Conservation (phyloP, 2,113 vertebrate species). For the Brienomyrus longianalis region DNA sequence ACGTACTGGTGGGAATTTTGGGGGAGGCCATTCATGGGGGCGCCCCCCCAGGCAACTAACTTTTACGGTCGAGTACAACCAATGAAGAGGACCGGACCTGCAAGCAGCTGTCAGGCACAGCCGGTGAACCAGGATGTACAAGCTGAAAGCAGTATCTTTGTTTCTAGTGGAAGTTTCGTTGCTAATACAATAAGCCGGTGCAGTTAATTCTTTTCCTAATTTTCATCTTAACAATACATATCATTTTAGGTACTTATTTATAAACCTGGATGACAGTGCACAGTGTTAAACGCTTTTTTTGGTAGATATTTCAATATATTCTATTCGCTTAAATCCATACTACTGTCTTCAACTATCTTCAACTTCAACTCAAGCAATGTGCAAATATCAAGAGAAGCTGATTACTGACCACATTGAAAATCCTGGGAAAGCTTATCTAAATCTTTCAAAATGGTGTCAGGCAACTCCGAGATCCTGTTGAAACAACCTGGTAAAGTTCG, state of each 20-base stretch:
- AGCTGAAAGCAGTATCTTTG: background rate
- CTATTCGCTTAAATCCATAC: background rate
- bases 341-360: background rate
- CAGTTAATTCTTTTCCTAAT: background rate
- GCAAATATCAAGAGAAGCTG: background rate
- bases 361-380: background rate
- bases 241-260: constrained; percentile 4
- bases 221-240: background rate
- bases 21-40: background rate
- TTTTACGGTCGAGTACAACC: background rate
- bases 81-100: background rate
- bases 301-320: background rate
- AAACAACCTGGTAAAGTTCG: background rate
- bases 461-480: background rate
- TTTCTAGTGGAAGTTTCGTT: background rate
- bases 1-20: background rate
- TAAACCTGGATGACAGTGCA: background rate
- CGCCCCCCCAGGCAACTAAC: background rate
- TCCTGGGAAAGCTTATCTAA: background rate
- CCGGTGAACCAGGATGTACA: background rate
- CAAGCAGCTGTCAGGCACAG: background rate
- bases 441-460: background rate
- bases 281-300: background rate
- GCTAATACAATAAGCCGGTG: background rate
- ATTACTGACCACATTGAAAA: background rate